phyloP scores from a whole-genome alignment of 92 coral and sea anemone genomes.

The Palythoa grandis region DNA sequence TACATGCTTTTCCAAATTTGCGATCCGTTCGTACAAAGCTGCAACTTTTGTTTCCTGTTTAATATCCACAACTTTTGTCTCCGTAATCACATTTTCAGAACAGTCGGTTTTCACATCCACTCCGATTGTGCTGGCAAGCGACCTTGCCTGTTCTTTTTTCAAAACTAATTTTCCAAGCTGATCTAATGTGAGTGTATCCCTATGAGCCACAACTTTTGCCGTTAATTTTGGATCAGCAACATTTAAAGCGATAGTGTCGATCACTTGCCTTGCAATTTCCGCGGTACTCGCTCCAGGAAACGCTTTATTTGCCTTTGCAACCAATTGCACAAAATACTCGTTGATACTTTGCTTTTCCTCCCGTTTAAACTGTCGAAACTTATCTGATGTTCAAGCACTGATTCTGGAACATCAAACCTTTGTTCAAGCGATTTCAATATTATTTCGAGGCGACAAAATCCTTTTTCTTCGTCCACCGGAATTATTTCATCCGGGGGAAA shows the following conservation, averaged over 20 bases:
- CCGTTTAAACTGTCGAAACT: constrained; percentile 8
- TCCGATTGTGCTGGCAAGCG: constrained; percentile 5
- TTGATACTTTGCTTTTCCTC: not conserved
- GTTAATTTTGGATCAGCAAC: constrained; percentile 14
- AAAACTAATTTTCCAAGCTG: constrained; percentile 17
- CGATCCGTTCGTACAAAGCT: constrained; percentile 11
- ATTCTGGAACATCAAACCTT: constrained; percentile 20
- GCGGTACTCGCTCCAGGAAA: constrained; percentile 18
- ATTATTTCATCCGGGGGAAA: too few species aligned
- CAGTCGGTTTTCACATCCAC: constrained; percentile 6
- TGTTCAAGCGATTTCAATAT: constrained; percentile 15
- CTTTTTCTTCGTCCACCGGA: constrained; percentile 22
- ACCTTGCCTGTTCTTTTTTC: constrained; percentile 42
- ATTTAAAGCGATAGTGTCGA: constrained; percentile 7
- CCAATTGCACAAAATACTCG: constrained; percentile 23
- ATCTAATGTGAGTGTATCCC: constrained; percentile 33
- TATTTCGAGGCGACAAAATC: not conserved
- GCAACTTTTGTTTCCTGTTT: constrained; percentile 27
- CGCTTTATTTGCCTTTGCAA: constrained; percentile 36
- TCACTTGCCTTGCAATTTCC: constrained; percentile 21
- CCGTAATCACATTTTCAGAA: not conserved
- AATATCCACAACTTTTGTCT: not conserved
- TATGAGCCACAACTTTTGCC: not conserved
- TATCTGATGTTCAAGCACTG: constrained; percentile 20
- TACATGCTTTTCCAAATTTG: constrained; percentile 12